Evolutionary conservation across 2,113 vertebrate genomes (phyloP), one percentile per base, ranked within the genome.

Genomic region (Tympanuchus pallidicinctus): DNA sequence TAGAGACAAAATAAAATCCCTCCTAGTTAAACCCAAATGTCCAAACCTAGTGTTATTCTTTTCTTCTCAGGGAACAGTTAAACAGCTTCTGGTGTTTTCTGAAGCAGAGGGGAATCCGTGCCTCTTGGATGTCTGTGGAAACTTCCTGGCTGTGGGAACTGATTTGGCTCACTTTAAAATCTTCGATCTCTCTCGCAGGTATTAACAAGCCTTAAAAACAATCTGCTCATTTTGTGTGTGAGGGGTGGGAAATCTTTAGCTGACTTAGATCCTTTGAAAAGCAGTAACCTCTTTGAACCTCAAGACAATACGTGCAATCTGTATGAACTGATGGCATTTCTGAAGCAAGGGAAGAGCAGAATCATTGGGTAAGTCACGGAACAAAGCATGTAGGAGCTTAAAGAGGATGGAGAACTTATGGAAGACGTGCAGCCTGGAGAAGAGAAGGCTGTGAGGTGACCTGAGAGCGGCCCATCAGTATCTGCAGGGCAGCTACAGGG

Each of bases 111-210:
- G 99, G 30, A 99, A 96, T 92, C 99, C 99, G 0, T 98, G 98
- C 61, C 96, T 98, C 8, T 95, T 99, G 86, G 98, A 98, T 67
- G 92, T 99, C 94, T 99, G 99, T 13, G 98, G 99, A 54, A 97
- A 97, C 74, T 99, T 99, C 96, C 97, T 99, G 96, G 97, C 97
- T n/a, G 98, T 99, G 10, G 99, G 98, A 80, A 99, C 99, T 11
- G 99, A 99, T 93, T 94, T 98, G 5, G 97, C 98, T 64, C 98
- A 99, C 92, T 97, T 99, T 56, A 98, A 98, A 96, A 98, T 99
- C 56, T 99, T 99, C 69, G 98, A 99, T 97, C 98, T 99, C 76
- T 99, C 99, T 28, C 98, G 98, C 97, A 99, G 99, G 99, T 99
- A 97, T 71, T 25, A 19, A 83, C 50, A 73, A 88, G 34, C 6